These are phyloP conservation scores for Phyllopteryx taeniolatus DNA, from an alignment of 2,113 vertebrate species.

Conservation along the genomic window DNA sequence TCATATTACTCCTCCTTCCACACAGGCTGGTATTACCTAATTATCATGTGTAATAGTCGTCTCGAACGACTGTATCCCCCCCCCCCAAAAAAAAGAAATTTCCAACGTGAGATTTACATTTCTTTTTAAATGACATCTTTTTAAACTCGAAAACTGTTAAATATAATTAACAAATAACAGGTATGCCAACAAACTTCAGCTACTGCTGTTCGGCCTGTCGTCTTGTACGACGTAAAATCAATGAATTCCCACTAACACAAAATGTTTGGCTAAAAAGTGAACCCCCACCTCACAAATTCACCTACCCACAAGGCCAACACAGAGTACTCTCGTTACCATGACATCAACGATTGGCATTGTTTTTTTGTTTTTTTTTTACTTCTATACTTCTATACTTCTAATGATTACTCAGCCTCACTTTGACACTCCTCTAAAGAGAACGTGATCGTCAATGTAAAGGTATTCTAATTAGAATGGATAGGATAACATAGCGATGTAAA, in stretches of 20 bases:
- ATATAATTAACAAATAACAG: not conserved
- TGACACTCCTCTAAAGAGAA: constrained; percentile 31
- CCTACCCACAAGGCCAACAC: not conserved
- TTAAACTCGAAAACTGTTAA: not conserved
- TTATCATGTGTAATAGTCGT: constrained; percentile 46
- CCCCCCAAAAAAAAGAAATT: no score
- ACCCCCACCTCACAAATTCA: not conserved
- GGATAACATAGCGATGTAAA: constrained; percentile 32
- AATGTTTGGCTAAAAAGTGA: no score
- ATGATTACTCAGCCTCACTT: constrained; percentile 6
- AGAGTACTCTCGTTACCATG: not conserved
- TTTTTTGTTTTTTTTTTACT: no score
- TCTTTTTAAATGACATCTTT: not conserved
- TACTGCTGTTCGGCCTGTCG: not conserved
- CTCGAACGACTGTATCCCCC: constrained; percentile 24
- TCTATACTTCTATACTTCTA: no score
- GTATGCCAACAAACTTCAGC: not conserved
- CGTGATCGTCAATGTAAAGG: not conserved
- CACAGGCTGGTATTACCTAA: constrained; percentile 49
- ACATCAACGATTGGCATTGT: not conserved
- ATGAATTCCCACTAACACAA: not conserved
- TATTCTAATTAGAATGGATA: not conserved
- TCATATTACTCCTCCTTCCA: constrained; percentile 13
- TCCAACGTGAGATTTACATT: not conserved
- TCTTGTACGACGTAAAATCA: not conserved